phyloP scores from a whole-genome alignment of 1,140 invertebrate species.

The Pemphigus obesinymphae region DNA sequence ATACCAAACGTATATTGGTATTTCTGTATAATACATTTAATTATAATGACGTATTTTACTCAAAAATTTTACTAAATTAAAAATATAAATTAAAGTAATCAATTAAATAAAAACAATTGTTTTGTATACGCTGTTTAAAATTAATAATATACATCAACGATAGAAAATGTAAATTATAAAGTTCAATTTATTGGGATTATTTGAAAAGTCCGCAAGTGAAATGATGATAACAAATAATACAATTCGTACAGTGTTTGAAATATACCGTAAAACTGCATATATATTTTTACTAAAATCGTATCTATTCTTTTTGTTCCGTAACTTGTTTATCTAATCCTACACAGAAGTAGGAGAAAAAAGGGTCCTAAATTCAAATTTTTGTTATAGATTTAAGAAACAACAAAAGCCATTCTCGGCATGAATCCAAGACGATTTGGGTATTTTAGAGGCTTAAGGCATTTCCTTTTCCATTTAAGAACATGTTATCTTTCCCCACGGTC shows the following conservation, averaged over 20 bases:
- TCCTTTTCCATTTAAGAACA: slow-evolving; percentile 7
- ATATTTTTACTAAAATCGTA: not conserved
- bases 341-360: not conserved
- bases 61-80: no score
- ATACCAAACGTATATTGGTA: no score
- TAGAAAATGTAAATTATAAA: no score
- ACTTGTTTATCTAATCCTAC: not conserved
- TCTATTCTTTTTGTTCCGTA: not conserved
- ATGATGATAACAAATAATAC: no score
- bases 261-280: not conserved
- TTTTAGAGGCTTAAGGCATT: slow-evolving; percentile 7
- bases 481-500: not conserved
- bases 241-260: not conserved
- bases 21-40: no score
- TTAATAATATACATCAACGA: no score
- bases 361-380: not conserved
- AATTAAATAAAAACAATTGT: no score
- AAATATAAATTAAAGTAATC: no score
- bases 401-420: not conserved
- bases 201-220: no score
- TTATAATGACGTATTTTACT: no score
- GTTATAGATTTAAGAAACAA: not conserved
- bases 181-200: no score
- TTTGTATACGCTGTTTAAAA: no score
- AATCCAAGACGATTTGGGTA: slow-evolving; percentile 10